Evolutionary conservation across 2,797 vertebrate genomes (phyloP), one percentile per base, ranked within the genome.

Genomic region (Perodicticus potto): DNA sequence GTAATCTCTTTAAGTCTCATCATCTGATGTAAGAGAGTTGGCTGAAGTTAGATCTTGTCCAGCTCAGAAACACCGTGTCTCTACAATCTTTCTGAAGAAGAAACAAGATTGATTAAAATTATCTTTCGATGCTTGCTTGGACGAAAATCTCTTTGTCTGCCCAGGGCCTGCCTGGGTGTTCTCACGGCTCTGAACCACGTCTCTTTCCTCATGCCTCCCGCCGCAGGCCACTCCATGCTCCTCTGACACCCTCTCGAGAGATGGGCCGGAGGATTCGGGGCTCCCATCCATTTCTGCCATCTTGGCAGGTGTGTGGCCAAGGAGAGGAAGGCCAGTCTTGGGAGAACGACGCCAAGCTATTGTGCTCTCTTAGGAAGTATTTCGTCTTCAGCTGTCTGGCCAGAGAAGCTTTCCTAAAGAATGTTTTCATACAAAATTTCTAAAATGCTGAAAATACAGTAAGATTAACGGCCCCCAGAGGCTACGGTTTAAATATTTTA

Each of bases 401-500:
- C 67, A 93, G 85, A 93, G 94, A 81, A 59, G 95, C 81, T 97
- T 90, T 90, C 95, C 86, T 93, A 96, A 96, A 97, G 97, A 96
- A 95, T 97, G 97, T 97, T 98, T 98, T 98, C 97, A 97, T 97
- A 97, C 97, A 97, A 97, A 97, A 98, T 97, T 97, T 94, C 95
- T 96, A 98, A 97, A 98, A 98, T 97, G 94, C 96, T 96, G 96
- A 97, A 96, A 98, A 97, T 97, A 97, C 97, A 97, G 96, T 97
- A 98, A 97, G 97, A 98, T 97, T 93, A 98, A 98, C 85, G 61
- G 96, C 87, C 96, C 96, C 97, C 96, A 87, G 97, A 98, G 97
- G 97, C 97, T 97, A 97, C 53, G 92, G 94, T 88, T 97, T 97
- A 98, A 98, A 97, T 98, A 98, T 98, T 98, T 98, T 97, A 97